These are phyloP conservation scores for Pachypeltis micranthus DNA, from an alignment of 1,140 invertebrate species.

Conservation along the genomic window DNA sequence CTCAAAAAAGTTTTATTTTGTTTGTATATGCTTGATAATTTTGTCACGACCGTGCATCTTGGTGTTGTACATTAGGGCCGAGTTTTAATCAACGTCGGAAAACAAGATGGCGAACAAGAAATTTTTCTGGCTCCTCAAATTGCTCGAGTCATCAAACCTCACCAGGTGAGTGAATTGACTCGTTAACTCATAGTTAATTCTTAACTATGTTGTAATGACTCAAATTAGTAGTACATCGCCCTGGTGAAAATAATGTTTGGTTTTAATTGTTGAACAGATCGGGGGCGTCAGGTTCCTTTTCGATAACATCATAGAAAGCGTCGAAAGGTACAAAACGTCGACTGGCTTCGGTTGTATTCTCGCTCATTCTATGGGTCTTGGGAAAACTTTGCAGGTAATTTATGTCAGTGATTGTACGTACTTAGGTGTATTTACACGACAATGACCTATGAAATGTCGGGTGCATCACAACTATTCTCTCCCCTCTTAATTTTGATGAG, in stretches of 20 bases:
- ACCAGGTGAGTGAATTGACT: slow-evolving; percentile 51
- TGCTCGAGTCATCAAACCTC: slow-evolving; percentile 84
- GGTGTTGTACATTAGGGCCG: slow-evolving; percentile 42
- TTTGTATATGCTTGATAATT: too few relatives aligned
- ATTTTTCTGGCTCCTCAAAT: slow-evolving; percentile 90
- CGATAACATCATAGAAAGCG: slow-evolving; percentile 91
- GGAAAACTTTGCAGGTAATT: slow-evolving; percentile 95
- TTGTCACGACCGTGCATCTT: too few relatives aligned
- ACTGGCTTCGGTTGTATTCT: slow-evolving; percentile 94
- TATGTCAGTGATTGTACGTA: too few relatives aligned
- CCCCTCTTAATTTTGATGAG: too few relatives aligned
- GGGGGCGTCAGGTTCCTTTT: slow-evolving; percentile 92
- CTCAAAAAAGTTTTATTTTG: too few relatives aligned
- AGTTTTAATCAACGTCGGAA: slow-evolving; percentile 91
- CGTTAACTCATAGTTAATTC: too few relatives aligned
- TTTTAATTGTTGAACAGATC: slow-evolving; percentile 47
- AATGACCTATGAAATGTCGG: too few relatives aligned
- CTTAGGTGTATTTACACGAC: too few relatives aligned
- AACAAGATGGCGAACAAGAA: slow-evolving; percentile 82
- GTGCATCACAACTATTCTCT: too few relatives aligned
- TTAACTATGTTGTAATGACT: too few relatives aligned
- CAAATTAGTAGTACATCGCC: not conserved
- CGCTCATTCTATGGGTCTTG: slow-evolving; percentile 97
- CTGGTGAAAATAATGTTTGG: not conserved
- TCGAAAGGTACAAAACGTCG: slow-evolving; percentile 74